A percentile compares a stretch with the other conserved stretches of the same genome.
Evolutionary conservation across 2,113 vertebrate genomes (phyloP).

Genomic region (Lamprotornis superbus): DNA sequence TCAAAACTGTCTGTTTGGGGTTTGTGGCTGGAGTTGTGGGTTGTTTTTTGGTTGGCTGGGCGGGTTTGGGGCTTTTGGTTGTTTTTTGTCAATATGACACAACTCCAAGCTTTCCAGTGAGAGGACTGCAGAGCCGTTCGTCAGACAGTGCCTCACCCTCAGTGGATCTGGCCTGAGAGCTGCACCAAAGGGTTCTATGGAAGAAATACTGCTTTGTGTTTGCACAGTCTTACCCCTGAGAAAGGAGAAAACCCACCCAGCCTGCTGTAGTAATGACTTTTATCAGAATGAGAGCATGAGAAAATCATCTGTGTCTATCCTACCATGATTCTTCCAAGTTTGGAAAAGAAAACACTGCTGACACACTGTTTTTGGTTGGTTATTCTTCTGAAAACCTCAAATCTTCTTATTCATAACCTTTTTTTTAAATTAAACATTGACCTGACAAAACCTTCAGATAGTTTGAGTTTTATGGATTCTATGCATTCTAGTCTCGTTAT

Average conservation of each 20-base stretch:
- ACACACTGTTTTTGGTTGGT: not conserved
- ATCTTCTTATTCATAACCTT: not conserved
- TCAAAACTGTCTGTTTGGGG: not conserved
- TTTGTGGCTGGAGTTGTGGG: not conserved
- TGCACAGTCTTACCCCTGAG: not conserved
- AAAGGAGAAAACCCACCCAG: not conserved
- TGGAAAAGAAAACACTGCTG: not conserved
- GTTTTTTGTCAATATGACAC: not conserved
- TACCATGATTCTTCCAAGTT: not conserved
- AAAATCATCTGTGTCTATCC: not conserved
- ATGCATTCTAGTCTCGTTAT: not conserved
- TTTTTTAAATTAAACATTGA: not conserved
- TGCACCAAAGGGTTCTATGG: not conserved
- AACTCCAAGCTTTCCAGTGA: not conserved
- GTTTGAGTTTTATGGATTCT: not conserved
- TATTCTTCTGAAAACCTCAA: not conserved
- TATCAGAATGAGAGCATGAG: not conserved
- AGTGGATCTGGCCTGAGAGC: not conserved
- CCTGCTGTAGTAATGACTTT: not conserved
- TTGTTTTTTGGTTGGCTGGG: not conserved
- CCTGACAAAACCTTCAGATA: not conserved
- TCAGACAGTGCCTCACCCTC: not conserved
- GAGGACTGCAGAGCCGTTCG: fast-evolving
- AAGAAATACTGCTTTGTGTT: not conserved
- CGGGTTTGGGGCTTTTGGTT: not conserved